Conservation (phyloP, 2,113 vertebrate species). For the Bolborhynchus lineola region DNA sequence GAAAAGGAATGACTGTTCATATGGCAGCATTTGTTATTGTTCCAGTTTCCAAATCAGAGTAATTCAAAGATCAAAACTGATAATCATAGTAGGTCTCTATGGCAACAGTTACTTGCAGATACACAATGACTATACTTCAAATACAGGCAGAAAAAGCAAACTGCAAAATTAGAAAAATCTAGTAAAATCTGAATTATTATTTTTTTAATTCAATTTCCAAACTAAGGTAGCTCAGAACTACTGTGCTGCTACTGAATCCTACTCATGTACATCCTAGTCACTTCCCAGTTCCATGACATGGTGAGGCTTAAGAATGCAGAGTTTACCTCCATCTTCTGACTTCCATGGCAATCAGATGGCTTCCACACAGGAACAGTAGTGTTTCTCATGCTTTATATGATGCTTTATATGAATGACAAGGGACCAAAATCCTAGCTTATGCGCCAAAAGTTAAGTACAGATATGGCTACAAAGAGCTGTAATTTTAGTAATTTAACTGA, state of each 20-base stretch:
- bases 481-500: not conserved
- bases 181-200: not conserved
- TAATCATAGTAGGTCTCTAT: not conserved
- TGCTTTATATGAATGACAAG: not conserved
- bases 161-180: not conserved
- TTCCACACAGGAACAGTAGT: not conserved
- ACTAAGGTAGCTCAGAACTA: not conserved
- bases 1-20: not conserved
- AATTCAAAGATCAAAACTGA: constrained; percentile 21
- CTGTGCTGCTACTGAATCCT: not conserved
- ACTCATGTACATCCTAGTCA: not conserved
- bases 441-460: not conserved
- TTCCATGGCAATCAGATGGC: not conserved
- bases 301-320: not conserved
- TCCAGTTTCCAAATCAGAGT: constrained; percentile 8
- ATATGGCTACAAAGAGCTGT: not conserved
- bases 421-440: not conserved
- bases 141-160: not conserved
- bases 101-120: not conserved
- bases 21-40: not conserved
- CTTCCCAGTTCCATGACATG: not conserved
- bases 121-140: not conserved
- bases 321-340: not conserved
- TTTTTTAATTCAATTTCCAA: not conserved
- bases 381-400: not conserved